Evolutionary conservation across 2,797 vertebrate species (phyloP).

Genomic region (Anisognathus igniventris): DNA sequence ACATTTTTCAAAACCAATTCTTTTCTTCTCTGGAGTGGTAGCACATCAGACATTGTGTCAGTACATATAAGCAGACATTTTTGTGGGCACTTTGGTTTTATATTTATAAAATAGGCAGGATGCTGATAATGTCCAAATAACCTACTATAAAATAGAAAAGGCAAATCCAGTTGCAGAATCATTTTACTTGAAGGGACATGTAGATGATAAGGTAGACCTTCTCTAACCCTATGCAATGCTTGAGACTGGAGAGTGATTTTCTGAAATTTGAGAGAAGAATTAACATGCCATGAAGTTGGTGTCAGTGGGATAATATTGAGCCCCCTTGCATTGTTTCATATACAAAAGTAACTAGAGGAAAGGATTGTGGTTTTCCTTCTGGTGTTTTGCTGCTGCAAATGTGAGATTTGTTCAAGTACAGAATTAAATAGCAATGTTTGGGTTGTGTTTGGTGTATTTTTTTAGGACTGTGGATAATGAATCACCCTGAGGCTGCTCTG

Average conservation of each 20-base stretch:
- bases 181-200: background rate
- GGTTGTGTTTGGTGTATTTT: background rate
- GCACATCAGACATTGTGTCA: background rate
- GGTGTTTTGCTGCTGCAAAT: background rate
- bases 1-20: background rate
- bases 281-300: background rate
- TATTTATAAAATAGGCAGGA: background rate
- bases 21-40: background rate
- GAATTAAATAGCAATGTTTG: background rate
- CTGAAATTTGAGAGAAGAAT: background rate
- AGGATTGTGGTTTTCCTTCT: background rate
- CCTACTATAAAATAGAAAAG: background rate
- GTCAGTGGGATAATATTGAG: background rate
- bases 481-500: background rate
- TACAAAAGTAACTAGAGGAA: background rate
- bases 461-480: background rate
- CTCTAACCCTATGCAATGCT: background rate
- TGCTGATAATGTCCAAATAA: background rate
- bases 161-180: background rate
- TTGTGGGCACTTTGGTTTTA: background rate
- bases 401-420: background rate
- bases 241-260: background rate
- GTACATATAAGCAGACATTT: background rate
- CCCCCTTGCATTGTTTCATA: background rate
- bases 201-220: background rate